Base-by-base conservation (phyloP, 2,888 invertebrate species). In the Amaurobius ferox region DNA sequence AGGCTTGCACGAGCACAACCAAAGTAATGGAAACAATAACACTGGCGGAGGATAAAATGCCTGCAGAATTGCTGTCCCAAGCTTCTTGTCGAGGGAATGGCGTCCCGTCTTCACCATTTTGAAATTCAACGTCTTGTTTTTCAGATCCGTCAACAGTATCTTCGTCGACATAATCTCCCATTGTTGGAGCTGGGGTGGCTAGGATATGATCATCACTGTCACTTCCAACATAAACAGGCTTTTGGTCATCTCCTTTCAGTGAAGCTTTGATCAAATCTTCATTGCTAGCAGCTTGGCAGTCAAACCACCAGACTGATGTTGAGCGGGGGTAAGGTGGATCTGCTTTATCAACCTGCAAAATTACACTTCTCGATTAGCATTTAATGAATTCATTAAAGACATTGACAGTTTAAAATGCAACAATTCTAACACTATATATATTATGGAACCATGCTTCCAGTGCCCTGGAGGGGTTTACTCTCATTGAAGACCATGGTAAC, bases 221-320 rank as follows among this genome's bases (percentile, higher is more conserved):
- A 11, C 61, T 62, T 5, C 79, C 79, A 7, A 86, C 44, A 30
- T 70, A 86, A 23, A 86, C 66, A 28, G 86, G 70, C 26, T 48
- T 16, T 9, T 39, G 19, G 19, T 79, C 79, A 1, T 40, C 79
- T 0, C 40, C 70, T 5, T 73, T 73, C 29, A 86, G 76, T 2
- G 79, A 79, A n/a, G 86, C 77, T 29, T 85, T 85, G 48, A 55
- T 68, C 23, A 79, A 13, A 16, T 79, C 86, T 35, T 79, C 73
- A 23, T 62, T 68, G 55, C 71, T 85, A 11, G 77, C 32, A 0
- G 86, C 67, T 30, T 85, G 85, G 92, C 98, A 98, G 1, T 98
- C 98, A 90, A 97, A 95, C 98, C 98, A 98, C 98, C 98, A 98
- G 91, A 95, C 95, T 0, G 95, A 96, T 1, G 95, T 95, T 62